Evolutionary conservation across 2,113 vertebrate genomes (phyloP), one percentile per base, ranked within the genome.

Genomic region (Propithecus coquereli): DNA sequence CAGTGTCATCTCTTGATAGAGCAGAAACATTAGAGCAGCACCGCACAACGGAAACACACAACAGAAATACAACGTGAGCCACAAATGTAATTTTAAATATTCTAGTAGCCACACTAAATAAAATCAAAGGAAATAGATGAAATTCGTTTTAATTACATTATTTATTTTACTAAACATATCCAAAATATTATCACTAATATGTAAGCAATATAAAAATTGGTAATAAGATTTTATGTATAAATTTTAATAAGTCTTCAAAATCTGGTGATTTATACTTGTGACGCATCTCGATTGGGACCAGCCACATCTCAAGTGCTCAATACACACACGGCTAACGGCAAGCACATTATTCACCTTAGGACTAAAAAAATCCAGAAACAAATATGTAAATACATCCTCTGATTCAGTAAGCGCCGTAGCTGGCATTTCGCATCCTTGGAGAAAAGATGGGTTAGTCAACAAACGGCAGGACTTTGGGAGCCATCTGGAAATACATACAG

Each of bases 1-100:
- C 1, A 37, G 61, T 1, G 8, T 0, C 43, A 18, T 3, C 5
- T 50, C 30, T 1, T 1, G 14, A 45, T 1, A 66, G 30, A 13
- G 11, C 59, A 94, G 37, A 71, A 68, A 52, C n/a, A 85, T 11
- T 3, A 68, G 18, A 22, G 18, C 18, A 4, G 32, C 6, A 0
- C 0, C 0, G 2, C 1, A 32, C 37, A 40, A 4, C 27, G 37
- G 27, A 76, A 47, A 32, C 8, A 32, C 10, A 27, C 25, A 30
- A 30, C 25, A 63, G 61, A 90, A 80, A 68, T 12, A 63, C 0
- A 82, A 34, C 1, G 37, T 43, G 43, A 76, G 52, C 73, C 84
- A 32, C 59, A 66, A 20, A 77, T 12, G 50, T 9, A 63, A 82
- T 37, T 27, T 80, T 17, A 20, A 47, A 43, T 34, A 40, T 43